Percentiles rank a stretch among this genome's conserved stretches.
These are phyloP conservation scores for Pollimyrus isidori DNA, from an alignment of 2,113 vertebrate species.

Conservation along the genomic window DNA sequence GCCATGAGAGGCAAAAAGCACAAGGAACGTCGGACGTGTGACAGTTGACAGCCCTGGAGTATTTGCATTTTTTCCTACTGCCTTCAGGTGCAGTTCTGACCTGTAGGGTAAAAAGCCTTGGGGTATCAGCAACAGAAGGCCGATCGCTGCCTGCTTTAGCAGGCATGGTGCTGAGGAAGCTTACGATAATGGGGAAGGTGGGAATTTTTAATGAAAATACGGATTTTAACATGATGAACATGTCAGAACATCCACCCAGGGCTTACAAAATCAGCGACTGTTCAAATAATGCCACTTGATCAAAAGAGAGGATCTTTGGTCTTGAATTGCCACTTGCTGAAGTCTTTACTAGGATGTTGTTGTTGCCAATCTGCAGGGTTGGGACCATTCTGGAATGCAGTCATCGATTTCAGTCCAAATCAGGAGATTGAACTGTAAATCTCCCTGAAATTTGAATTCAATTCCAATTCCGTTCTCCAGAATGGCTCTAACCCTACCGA, in stretches of 20 bases:
- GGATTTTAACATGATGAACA: background rate
- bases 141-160: background rate
- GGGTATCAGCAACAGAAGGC: background rate
- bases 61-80: too few relatives aligned
- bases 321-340: background rate
- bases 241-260: background rate
- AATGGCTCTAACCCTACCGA: too few relatives aligned
- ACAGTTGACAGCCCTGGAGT: too few relatives aligned
- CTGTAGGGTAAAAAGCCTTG: background rate
- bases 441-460: too few relatives aligned
- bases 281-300: background rate
- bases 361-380: background rate
- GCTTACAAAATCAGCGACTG: background rate
- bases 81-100: background rate
- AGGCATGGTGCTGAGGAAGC: background rate
- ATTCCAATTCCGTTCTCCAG: too few relatives aligned
- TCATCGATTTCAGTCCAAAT: too few relatives aligned
- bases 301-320: background rate
- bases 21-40: too few relatives aligned
- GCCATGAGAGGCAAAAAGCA: too few relatives aligned
- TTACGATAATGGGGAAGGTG: background rate
- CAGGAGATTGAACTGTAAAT: too few relatives aligned
- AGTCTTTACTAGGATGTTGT: background rate
- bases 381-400: too few relatives aligned
- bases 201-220: background rate